Base-by-base conservation (phyloP, 30 jellyfish, hydroid and myxozoan genomes). In the Cassiopea andromeda region DNA sequence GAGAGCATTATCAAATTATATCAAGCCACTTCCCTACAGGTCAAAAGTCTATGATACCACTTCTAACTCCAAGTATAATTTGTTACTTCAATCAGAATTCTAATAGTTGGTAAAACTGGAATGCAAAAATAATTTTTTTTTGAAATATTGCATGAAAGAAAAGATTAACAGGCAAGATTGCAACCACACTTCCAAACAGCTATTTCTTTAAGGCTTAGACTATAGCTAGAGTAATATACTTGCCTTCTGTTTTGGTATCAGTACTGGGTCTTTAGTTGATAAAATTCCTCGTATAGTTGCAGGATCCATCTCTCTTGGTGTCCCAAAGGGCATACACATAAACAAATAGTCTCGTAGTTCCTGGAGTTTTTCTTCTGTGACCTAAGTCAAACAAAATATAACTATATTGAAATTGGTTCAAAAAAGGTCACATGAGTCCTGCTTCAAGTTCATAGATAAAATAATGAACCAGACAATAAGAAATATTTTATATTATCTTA, bases 291-390 rank as follows among this genome's bases (percentile, higher is more conserved):
- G 90, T 17, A 84, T 87, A 1, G 97, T 95, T 49, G 97, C 80
- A 2, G 96, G 90, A 71, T 83, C 85, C 85, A 91, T 60, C 88
- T 95, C 99, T 69, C 79, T 69, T 1, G 99, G 99, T 19, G 97
- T 83, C 9, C 99, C 99, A 72, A 95, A 91, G 17, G 99, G 99
- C 93, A 91, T 85, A 69, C 98, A 96, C 7, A 95, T 79, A 82
- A 82, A 83, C 84, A 91, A 74, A 91, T 95, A 95, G 60, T 90
- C 92, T 17, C 90, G 67, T 58, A 90, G 82, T 64, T 85, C 92
- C 47, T 57, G 85, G n/a, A 90, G 78, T 46, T 82, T 90, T 18
- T 82, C 97, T 13, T 90, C 91, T 7, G 89, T 61, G 18, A 78
- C 73, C 93, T 82, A 43, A 17, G 0, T 70, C 14, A 3, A 27